These are phyloP conservation scores for Proisotoma minuta DNA, from an alignment of 2,888 invertebrate genomes.

Conservation along the genomic window DNA sequence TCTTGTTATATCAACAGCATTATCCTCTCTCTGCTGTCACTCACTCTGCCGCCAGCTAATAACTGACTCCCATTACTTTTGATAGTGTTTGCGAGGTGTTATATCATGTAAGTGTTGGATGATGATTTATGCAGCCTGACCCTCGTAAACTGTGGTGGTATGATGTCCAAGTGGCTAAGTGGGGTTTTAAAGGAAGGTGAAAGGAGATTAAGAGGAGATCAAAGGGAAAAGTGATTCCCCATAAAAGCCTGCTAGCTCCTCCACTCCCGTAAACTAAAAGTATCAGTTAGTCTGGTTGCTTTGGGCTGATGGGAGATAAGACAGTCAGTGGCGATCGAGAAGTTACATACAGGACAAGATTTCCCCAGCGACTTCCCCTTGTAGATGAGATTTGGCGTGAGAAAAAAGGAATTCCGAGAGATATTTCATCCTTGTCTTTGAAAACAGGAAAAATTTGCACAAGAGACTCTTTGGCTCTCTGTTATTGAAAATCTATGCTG, in stretches of 20 bases:
- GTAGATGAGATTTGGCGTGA: constrained; percentile 36
- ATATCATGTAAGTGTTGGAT: too few relatives aligned
- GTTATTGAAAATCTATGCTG: constrained; percentile 15
- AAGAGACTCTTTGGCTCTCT: background rate
- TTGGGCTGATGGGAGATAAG: constrained; percentile 14
- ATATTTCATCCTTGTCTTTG: constrained; percentile 7
- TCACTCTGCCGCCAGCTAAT: too few relatives aligned
- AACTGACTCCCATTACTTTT: too few relatives aligned
- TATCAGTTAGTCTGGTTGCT: constrained; percentile 1
- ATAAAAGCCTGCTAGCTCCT: constrained; percentile 5
- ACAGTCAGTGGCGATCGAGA: constrained; percentile 37
- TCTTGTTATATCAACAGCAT: too few relatives aligned
- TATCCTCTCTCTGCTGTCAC: too few relatives aligned
- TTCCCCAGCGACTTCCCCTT: constrained; percentile 38
- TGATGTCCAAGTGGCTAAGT: too few relatives aligned
- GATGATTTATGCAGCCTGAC: too few relatives aligned
- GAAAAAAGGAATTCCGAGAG: constrained; percentile 12
- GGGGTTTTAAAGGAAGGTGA: too few relatives aligned
- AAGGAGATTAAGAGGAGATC: constrained; percentile 12
- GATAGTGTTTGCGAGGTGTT: too few relatives aligned
- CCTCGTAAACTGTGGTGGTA: too few relatives aligned
- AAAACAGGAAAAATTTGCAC: constrained; percentile 15
- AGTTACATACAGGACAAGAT: constrained; percentile 41
- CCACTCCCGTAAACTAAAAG: background rate
- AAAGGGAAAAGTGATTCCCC: constrained; percentile 18